Conservation (phyloP, 2,797 vertebrate genomes). For the Lutjanus campechanus region DNA sequence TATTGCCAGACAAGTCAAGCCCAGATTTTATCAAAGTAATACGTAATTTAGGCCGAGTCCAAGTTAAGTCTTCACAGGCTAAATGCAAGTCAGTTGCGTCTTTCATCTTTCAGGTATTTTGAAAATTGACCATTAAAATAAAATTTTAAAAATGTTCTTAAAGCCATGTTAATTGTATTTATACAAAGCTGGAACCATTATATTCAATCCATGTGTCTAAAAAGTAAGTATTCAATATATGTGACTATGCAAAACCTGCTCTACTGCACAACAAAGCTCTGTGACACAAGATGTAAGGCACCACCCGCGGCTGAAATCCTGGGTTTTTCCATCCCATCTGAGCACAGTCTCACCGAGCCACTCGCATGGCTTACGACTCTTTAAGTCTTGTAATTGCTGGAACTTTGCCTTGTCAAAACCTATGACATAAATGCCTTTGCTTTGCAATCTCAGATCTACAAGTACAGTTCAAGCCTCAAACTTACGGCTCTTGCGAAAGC, state of each 20-base stretch:
- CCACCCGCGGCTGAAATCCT: no score
- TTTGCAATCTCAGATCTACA: no score
- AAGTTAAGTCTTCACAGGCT: not conserved
- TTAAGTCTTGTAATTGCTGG: not conserved
- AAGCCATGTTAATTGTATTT: not conserved
- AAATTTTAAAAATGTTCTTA: not conserved
- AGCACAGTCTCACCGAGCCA: not conserved
- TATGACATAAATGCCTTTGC: not conserved
- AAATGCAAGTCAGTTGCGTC: not conserved
- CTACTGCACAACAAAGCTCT: no score
- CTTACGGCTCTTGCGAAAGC: slow-evolving; percentile 15
- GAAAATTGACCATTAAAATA: not conserved
- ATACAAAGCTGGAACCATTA: not conserved
- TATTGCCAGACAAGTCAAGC: no score
- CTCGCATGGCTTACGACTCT: not conserved
- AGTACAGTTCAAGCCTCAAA: not conserved
- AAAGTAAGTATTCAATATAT: no score
- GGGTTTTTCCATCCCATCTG: not conserved
- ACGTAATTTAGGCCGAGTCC: not conserved
- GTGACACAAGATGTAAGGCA: no score
- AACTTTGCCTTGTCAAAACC: not conserved
- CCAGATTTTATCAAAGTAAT: not conserved
- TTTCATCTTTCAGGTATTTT: not conserved
- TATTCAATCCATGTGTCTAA: no score
- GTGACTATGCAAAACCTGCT: no score